phyloP scores from a whole-genome alignment of 2,797 vertebrate species.

The Ceyx erithaca region DNA sequence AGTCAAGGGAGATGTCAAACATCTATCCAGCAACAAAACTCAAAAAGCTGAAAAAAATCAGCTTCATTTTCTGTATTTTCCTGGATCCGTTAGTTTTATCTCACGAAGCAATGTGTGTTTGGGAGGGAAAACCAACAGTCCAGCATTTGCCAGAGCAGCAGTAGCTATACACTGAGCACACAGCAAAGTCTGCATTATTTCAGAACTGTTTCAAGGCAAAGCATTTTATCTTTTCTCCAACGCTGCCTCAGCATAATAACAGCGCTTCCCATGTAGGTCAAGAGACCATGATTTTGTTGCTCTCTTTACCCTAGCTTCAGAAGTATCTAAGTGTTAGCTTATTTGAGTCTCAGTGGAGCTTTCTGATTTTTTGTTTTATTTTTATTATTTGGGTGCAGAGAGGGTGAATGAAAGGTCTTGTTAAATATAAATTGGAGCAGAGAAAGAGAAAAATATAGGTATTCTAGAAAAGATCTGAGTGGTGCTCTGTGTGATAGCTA shows the following conservation, averaged over 20 bases:
- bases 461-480: constrained; percentile 11
- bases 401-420: not conserved
- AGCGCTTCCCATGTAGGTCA: constrained; percentile 57
- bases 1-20: constrained; percentile 19
- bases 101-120: not conserved
- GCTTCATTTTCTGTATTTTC: constrained; percentile 28
- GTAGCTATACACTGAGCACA: constrained; percentile 24
- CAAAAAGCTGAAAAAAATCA: constrained; percentile 31
- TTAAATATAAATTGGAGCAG: constrained; percentile 14
- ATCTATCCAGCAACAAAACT: constrained; percentile 11
- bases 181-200: constrained; percentile 58
- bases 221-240: not conserved
- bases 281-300: not conserved
- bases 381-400: constrained; percentile 4
- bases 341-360: not conserved
- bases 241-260: constrained; percentile 31
- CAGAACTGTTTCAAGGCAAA: constrained; percentile 26
- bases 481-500: not conserved
- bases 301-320: not conserved
- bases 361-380: constrained; percentile 8
- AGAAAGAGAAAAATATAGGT: not conserved
- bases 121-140: not conserved
- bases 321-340: not conserved
- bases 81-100: constrained; percentile 16
- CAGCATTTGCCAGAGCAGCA: constrained; percentile 24